These are phyloP conservation scores for Cylas formicarius DNA, from an alignment of 1,140 invertebrate species.

Conservation along the genomic window DNA sequence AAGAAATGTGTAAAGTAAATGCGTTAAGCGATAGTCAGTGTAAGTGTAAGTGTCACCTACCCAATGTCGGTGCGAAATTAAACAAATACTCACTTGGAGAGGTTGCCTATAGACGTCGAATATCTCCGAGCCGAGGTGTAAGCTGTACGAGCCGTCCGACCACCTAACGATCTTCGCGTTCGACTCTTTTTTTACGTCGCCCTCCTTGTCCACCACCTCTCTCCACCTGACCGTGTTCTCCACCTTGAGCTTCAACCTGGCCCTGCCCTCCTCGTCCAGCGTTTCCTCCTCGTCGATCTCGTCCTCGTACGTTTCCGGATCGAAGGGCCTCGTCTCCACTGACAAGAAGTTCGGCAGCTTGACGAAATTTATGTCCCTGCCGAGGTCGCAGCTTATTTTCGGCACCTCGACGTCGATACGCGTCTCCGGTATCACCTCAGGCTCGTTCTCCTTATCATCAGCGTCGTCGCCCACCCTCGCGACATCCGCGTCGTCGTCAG, in stretches of 20 bases:
- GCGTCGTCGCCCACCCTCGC: slow-evolving; percentile 26
- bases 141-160: slow-evolving; percentile 97
- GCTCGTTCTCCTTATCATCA: slow-evolving; percentile 63
- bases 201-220: slow-evolving; percentile 76
- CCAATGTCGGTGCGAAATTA: too few species aligned
- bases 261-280: slow-evolving; percentile 86
- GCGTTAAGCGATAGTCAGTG: too few species aligned
- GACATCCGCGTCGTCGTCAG: slow-evolving; percentile 28
- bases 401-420: slow-evolving; percentile 95
- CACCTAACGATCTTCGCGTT: slow-evolving; percentile 94
- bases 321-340: slow-evolving; percentile 89
- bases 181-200: slow-evolving; percentile 79
- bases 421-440: slow-evolving; percentile 79
- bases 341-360: slow-evolving; percentile 91
- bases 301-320: slow-evolving; percentile 92
- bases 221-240: slow-evolving; percentile 98
- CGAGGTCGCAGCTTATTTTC: slow-evolving; percentile 86
- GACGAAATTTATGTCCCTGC: slow-evolving; percentile 89
- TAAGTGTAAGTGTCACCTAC: too few species aligned
- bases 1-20: too few species aligned
- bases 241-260: slow-evolving; percentile 79
- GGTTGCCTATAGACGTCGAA: slow-evolving; percentile 96
- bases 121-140: slow-evolving; percentile 94
- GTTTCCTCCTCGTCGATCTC: slow-evolving; percentile 99
- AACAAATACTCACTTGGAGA: slow-evolving; percentile 61